Evolutionary conservation across 2,888 invertebrate species (phyloP), one percentile per base, ranked within the genome.

Genomic region (Nasonovia ribisnigri): DNA sequence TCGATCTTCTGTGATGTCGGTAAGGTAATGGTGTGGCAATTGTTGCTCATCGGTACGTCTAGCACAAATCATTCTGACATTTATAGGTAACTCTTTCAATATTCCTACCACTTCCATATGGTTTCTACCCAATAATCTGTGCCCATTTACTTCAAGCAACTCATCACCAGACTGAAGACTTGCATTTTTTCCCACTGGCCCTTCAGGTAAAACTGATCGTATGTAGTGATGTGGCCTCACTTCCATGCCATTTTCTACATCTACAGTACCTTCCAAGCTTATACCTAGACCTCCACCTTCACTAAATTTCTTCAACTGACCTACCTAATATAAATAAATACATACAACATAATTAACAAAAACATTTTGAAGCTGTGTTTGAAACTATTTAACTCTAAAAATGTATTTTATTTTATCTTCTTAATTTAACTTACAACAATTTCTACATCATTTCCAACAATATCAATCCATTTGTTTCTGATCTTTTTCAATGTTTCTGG

Each of bases 161-260:
- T 99, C 99, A 96, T 99, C 99, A 1, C 99, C 99, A 29, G 99
- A 98, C 95, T 97, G 97, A 67, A 99, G 97, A 90, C 97, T 97
- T 11, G 97, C 98, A 95, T 99, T 99, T 95, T 98, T 97, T 11
- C 99, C 99, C 4, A 99, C 99, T 0, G 99, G 99, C 1, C 99
- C 99, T 96, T 99, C 99, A n/a, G 98, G 97, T 95, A 99, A 96
- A 95, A 99, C 99, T 92, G 99, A 99, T 95, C 99, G 97, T 95
- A 99, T 99, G 96, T 99, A 99, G 96, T 99, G 99, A 96, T 99
- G 99, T 4, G 99, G 99, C 94, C 99, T 97, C 87, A 99, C 98
- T 96, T 99, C 99, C 94, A 98, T 97, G 0, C 99, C 99, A 95
- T 98, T 98, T 96, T 99, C 99, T 92, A 99, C 99, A 96, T 99